Evolutionary conservation across 2,113 vertebrate genomes (phyloP).

Genomic region (Sander vitreus): DNA sequence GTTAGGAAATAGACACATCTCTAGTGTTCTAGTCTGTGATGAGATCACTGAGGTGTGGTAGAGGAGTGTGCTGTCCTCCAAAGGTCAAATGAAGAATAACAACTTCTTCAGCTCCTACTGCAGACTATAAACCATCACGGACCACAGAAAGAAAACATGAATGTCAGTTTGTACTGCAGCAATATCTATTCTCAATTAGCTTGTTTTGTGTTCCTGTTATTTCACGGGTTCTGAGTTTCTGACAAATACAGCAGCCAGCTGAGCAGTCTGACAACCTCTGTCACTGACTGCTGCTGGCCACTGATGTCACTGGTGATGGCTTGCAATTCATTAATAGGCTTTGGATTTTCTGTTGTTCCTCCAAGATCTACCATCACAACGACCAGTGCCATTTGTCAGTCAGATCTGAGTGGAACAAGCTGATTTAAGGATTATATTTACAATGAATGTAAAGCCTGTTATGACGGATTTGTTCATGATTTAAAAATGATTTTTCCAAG

Average conservation of each 20-base stretch:
- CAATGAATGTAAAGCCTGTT: not conserved
- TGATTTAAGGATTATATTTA: not conserved
- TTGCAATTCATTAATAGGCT: constrained; percentile 6
- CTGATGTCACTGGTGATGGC: not conserved
- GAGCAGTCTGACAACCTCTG: not conserved
- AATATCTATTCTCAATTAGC: not conserved
- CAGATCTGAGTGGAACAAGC: not conserved
- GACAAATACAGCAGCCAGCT: not conserved
- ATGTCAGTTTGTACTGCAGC: not conserved
- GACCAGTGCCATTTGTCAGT: not conserved
- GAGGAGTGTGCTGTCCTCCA: constrained; percentile 45
- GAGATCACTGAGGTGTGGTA: constrained; percentile 43
- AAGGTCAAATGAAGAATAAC: constrained; percentile 35
- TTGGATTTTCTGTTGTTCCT: not conserved
- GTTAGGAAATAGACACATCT: constrained; percentile 16
- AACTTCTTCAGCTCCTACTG: constrained; percentile 29
- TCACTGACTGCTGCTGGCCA: not conserved
- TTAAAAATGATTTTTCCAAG: not conserved
- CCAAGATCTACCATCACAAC: not conserved
- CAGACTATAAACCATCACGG: constrained; percentile 2
- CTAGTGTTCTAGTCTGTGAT: constrained; percentile 8
- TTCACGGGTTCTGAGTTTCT: constrained; percentile 10
- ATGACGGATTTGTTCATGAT: not conserved
- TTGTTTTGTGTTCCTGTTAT: not conserved
- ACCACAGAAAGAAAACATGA: not conserved